phyloP scores from a whole-genome alignment of 2,888 invertebrate genomes.

The Tuta absoluta region DNA sequence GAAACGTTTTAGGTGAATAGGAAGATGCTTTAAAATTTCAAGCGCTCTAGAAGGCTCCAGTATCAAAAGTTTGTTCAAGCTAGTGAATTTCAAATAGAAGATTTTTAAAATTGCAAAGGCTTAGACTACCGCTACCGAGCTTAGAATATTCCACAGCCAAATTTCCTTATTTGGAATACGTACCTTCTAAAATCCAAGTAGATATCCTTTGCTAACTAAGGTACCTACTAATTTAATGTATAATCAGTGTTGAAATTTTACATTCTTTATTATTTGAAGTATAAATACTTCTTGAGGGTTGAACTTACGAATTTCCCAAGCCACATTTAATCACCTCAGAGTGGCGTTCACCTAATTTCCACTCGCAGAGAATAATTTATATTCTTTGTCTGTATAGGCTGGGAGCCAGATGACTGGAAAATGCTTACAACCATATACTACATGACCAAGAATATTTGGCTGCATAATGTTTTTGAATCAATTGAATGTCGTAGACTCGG shows the following conservation, averaged over 20 bases:
- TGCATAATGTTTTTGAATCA: too few species aligned
- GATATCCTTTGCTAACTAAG: too few species aligned
- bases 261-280: background rate
- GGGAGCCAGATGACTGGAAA: background rate
- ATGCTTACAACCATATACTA: too few species aligned
- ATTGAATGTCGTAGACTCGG: too few species aligned
- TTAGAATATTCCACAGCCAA: background rate
- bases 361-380: conserved; percentile 43
- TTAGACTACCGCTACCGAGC: background rate
- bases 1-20: conserved; percentile 4
- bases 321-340: conserved; percentile 47
- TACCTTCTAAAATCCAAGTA: too few species aligned
- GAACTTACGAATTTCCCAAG: conserved; percentile 44
- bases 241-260: too few species aligned
- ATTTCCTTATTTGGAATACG: background rate
- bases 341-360: conserved; percentile 49
- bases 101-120: conserved; percentile 11
- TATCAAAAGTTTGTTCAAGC: conserved; percentile 11
- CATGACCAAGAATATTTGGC: too few species aligned
- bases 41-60: background rate
- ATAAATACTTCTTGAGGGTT: conserved; percentile 23
- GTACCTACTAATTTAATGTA: too few species aligned
- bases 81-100: conserved; percentile 16
- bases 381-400: conserved; percentile 40
- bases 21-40: conserved; percentile 8